Base-by-base conservation (phyloP, 64 coral and sea anemone genomes). In the Anthopleura sola region DNA sequence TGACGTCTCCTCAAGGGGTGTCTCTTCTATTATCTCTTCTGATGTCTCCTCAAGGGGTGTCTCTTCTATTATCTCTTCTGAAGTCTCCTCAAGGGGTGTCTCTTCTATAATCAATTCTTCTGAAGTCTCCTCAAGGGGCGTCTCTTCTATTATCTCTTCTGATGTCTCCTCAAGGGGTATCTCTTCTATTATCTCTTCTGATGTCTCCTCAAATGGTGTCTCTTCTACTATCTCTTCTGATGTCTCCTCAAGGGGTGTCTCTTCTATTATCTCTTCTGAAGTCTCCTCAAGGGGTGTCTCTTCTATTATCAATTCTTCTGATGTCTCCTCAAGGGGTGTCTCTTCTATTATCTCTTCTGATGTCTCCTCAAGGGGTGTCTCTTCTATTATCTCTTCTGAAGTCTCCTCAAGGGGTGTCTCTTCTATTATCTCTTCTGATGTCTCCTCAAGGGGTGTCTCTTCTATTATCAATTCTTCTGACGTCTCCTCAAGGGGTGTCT, bases 31-130 rank as follows among this genome's bases (percentile, higher is more conserved):
- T 54, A 82, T 32, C 15, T 53, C 80, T 55, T 51, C 80, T 55
- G 80, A 33, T 14, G 80, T 46, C 47, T 24, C 17, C 11, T 82
- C 47, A 4, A 82, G 8, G 9, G 51, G 44, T n/a, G 21, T 82
- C 36, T 85, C 83, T 36, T 85, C n/a, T 0, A 17, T 23, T 82
- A 82, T 16, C 0, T 82, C 79, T 53, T 49, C 79, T 2, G 79
- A 29, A 16, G 80, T 46, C 47, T 24, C 29, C 11, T 82, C 80
- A 4, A 82, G 8, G 9, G 51, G 44, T n/a, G 21, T 55, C n/a
- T 82, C 80, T n/a, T 51, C 80, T 19, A 20, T 56, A 16, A 56
- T 86, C 29, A n/a, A n/a, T n/a, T 83, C 80, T 31, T 83, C 38
- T 32, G 21, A 34, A 3, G 54, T 49, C n/a, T n/a, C n/a, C n/a